Percentiles rank a stretch among this genome's conserved stretches.
Evolutionary conservation across 2,888 invertebrate species (phyloP).

Genomic region (Macaria notata): DNA sequence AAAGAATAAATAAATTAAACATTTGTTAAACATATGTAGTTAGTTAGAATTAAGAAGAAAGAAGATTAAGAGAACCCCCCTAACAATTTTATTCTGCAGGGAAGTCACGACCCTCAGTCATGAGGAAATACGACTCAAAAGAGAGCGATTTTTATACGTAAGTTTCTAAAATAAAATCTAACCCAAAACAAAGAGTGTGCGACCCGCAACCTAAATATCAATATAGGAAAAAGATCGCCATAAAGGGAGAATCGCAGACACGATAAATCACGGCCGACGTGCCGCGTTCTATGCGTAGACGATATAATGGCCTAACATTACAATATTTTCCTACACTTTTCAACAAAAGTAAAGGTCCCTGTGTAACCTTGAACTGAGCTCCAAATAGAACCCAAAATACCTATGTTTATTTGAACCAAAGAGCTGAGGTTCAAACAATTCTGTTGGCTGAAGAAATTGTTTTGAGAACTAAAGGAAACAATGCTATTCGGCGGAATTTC

Average conservation of each 20-base stretch:
- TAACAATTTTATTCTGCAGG: too few species aligned
- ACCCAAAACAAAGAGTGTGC: too few species aligned
- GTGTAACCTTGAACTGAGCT: slow-evolving; percentile 22
- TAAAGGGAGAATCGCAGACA: slow-evolving; percentile 53
- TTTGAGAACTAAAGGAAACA: slow-evolving; percentile 1
- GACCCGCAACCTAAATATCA: slow-evolving; percentile 4
- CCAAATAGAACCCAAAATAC: slow-evolving; percentile 11
- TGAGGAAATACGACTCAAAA: too few species aligned
- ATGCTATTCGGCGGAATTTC: background rate
- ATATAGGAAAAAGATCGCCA: slow-evolving; percentile 40
- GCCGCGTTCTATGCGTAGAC: slow-evolving; percentile 24
- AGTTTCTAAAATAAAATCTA: too few species aligned
- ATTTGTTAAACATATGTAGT: too few species aligned
- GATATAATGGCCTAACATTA: background rate
- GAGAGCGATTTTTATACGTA: too few species aligned
- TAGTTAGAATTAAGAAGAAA: too few species aligned
- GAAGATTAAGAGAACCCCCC: too few species aligned
- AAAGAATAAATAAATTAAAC: too few species aligned
- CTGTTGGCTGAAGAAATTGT: slow-evolving; percentile 25
- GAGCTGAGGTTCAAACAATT: slow-evolving; percentile 25
- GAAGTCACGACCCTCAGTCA: too few species aligned
- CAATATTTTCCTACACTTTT: too few species aligned
- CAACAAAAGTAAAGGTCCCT: too few species aligned
- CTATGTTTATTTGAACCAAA: slow-evolving; percentile 31
- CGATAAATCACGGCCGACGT: slow-evolving; percentile 52